A percentile compares a stretch with the other conserved stretches of the same genome.
Conservation (phyloP, 2,888 invertebrate species). For the Apoda limacodes region DNA sequence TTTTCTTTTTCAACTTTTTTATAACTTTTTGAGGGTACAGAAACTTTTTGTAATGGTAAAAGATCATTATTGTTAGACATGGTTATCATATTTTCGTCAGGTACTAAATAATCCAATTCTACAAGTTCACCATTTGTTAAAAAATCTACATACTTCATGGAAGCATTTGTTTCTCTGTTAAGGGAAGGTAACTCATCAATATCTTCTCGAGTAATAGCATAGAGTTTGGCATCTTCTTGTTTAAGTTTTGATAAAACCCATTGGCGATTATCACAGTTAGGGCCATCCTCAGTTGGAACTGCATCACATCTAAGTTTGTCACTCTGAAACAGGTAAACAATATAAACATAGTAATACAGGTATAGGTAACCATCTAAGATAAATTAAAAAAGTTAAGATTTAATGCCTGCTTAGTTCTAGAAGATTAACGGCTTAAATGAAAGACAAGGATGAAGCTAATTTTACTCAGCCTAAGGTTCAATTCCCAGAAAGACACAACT, state of each 20-base stretch:
- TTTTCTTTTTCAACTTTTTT: too few relatives aligned
- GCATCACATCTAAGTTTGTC: constrained; percentile 66
- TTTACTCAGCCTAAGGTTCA: too few relatives aligned
- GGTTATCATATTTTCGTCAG: constrained; percentile 16
- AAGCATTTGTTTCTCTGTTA: constrained; percentile 41
- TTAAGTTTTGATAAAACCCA: constrained; percentile 15
- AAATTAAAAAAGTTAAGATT: too few relatives aligned
- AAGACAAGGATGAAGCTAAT: too few relatives aligned
- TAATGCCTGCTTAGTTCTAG: too few relatives aligned
- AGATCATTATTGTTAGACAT: constrained; percentile 13
- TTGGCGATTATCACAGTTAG: constrained; percentile 34
- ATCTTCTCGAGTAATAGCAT: constrained; percentile 39
- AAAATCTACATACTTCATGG: constrained; percentile 52
- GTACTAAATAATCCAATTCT: constrained; percentile 21
- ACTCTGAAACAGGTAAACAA: too few relatives aligned
- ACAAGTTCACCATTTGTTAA: constrained; percentile 41
- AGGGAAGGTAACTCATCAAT: too few relatives aligned
- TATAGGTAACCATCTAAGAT: too few relatives aligned
- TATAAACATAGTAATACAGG: too few relatives aligned
- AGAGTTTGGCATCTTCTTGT: constrained; percentile 23
- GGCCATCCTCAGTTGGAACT: constrained; percentile 64
- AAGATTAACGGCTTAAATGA: too few relatives aligned
- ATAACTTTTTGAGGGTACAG: constrained; percentile 9
- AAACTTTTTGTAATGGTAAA: constrained; percentile 9
- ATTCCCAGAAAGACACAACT: too few relatives aligned